Evolutionary conservation across 1,140 invertebrate genomes (phyloP), one percentile per base, ranked within the genome.

Genomic region (Ladona fulva): DNA sequence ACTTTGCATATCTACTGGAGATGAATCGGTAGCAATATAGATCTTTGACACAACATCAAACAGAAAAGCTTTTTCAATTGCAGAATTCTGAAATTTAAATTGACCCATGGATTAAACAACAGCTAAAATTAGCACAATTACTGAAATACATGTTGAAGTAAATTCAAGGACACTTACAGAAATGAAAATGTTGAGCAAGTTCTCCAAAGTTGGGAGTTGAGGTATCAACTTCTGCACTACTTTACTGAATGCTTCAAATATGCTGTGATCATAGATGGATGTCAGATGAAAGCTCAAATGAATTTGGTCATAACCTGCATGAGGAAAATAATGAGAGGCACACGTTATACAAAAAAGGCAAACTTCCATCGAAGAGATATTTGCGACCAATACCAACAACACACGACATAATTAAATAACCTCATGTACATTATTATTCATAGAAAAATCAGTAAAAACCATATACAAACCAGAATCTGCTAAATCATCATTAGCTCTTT

Each of bases 211-310:
- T 76, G 97, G 95, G 80, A 99, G 87, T 84, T 99, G 97, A 75
- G 96, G 97, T 83, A 99, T 99, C 78, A 99, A 87, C 86, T 99
- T 99, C 84, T 99, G 98, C 75, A 99, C 97, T 81, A 99, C 97
- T 93, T 99, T 99, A 81, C 96, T 99, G 86, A 99, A 99, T 19
- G 98, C 98, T 89, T 99, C 98, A 88, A 99, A 99, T 86, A 99
- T 99, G 78, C 97, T 99, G 85, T 99, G 98, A 87, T 99, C 98
- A 85, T 99, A 99, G 80, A 99, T 99, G 78, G 96, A 99, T 16
- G 98, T 99, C 66, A 99, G 87, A 86, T 99, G 97, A 87, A 99
- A 99, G 83, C 96, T 96, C 22, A 96, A 85, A 85, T 95, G 93
- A 78, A 96, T 94, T 85, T 95, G 91, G 82, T 95, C 93, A 80